A percentile compares a stretch with the other conserved stretches of the same genome.
phyloP scores from a whole-genome alignment of 2,888 invertebrate genomes.

The Pilophorus perplexus region DNA sequence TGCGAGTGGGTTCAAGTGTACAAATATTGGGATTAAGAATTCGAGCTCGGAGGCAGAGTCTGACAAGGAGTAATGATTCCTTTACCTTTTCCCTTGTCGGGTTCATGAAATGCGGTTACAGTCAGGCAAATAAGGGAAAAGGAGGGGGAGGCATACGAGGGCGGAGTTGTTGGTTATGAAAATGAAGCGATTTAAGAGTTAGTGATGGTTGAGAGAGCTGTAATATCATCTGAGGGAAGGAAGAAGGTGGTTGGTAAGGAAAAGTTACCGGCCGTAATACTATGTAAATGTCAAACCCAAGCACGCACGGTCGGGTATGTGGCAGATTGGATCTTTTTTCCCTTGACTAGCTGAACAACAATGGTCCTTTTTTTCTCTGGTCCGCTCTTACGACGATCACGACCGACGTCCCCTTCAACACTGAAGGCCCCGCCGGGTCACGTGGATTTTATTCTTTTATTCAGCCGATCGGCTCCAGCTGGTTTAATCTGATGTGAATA shows the following conservation, averaged over 20 bases:
- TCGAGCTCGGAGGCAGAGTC: no score
- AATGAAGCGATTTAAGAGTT: constrained; percentile 38
- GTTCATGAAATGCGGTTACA: constrained; percentile 16
- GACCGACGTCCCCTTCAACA: neutral
- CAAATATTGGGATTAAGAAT: no score
- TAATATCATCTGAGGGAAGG: constrained; percentile 25
- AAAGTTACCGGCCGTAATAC: constrained; percentile 27
- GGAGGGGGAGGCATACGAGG: no score
- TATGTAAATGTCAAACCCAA: constrained; percentile 40
- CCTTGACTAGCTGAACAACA: neutral
- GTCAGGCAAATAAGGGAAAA: constrained; percentile 17
- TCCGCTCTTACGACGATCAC: no score
- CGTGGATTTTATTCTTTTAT: neutral
- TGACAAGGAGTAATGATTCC: no score
- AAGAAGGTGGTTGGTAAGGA: neutral
- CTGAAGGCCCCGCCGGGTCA: neutral
- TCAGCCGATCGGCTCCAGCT: no score
- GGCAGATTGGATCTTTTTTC: constrained; percentile 33
- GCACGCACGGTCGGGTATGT: constrained; percentile 19
- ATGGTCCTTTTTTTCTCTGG: no score
- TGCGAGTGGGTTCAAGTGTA: no score
- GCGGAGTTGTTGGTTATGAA: constrained; percentile 34
- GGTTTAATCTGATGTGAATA: no score
- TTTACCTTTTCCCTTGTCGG: no score
- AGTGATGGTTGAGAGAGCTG: constrained; percentile 36